phyloP scores from a whole-genome alignment of 1,140 invertebrate genomes.

The Copidosoma floridanum region DNA sequence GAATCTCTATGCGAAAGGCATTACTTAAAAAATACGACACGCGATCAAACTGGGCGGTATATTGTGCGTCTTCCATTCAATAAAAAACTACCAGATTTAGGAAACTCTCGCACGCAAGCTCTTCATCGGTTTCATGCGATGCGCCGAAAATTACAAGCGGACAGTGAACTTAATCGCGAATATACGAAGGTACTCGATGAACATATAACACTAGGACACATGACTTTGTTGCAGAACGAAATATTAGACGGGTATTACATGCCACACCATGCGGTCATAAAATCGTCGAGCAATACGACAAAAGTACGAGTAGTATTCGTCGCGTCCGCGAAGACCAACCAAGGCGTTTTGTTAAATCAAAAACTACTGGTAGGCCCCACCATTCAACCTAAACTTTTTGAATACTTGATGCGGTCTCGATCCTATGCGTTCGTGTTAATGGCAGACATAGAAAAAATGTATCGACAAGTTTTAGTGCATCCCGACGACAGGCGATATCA shows the following conservation, averaged over 20 bases:
- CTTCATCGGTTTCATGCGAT: background rate
- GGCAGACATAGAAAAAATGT: slow-evolving; percentile 15
- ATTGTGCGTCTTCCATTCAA: background rate
- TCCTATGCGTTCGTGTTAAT: background rate
- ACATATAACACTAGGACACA: background rate
- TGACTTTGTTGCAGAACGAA: background rate
- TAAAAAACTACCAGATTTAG: background rate
- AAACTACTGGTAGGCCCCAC: background rate
- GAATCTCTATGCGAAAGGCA: background rate
- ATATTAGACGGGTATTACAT: background rate
- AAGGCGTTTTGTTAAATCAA: background rate
- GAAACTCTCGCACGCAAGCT: background rate
- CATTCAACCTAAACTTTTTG: background rate
- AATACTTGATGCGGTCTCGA: background rate
- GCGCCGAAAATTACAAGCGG: background rate
- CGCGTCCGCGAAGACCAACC: background rate
- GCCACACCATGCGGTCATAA: slow-evolving; percentile 5
- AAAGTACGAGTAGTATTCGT: slow-evolving; percentile 8
- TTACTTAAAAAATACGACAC: background rate
- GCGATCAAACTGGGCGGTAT: background rate
- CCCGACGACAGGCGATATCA: background rate
- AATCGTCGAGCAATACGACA: background rate
- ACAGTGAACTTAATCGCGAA: background rate
- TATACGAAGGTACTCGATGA: background rate
- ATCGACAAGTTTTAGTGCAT: slow-evolving; percentile 2